phyloP scores from a whole-genome alignment of 2,888 invertebrate genomes.

The Prosapia bicincta region DNA sequence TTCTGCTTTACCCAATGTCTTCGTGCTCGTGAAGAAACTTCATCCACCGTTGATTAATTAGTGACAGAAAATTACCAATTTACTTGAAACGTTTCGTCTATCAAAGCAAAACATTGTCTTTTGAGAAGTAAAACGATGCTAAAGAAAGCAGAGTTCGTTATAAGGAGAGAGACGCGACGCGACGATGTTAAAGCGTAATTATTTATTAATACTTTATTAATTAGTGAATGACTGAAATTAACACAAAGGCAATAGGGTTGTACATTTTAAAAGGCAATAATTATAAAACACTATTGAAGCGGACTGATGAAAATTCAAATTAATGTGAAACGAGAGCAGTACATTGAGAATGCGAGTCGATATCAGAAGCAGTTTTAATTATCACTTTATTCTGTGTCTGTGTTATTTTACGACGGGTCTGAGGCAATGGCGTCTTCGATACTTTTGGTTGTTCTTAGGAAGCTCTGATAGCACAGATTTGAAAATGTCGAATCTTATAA shows the following conservation, averaged over 20 bases:
- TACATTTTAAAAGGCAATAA: neutral
- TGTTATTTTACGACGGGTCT: too few species aligned
- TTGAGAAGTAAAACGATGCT: neutral
- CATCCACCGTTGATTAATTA: neutral
- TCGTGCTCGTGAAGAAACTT: too few species aligned
- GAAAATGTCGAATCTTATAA: too few species aligned
- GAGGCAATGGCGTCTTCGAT: too few species aligned
- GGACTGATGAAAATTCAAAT: neutral
- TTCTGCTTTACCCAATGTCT: too few species aligned
- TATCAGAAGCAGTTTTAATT: neutral
- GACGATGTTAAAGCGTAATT: neutral
- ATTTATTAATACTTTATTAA: neutral
- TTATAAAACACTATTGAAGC: neutral
- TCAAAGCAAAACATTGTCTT: neutral
- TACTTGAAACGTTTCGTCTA: neutral
- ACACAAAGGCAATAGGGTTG: neutral
- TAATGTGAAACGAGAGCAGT: neutral
- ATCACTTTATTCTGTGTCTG: neutral
- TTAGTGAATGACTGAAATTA: neutral
- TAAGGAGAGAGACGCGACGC: neutral
- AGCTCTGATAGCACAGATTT: too few species aligned
- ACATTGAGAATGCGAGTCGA: neutral
- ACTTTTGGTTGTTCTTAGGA: too few species aligned
- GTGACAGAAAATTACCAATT: neutral
- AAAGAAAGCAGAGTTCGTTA: neutral